These are phyloP conservation scores for Crossocerus cetratus DNA, from an alignment of 2,888 invertebrate species.

Conservation along the genomic window DNA sequence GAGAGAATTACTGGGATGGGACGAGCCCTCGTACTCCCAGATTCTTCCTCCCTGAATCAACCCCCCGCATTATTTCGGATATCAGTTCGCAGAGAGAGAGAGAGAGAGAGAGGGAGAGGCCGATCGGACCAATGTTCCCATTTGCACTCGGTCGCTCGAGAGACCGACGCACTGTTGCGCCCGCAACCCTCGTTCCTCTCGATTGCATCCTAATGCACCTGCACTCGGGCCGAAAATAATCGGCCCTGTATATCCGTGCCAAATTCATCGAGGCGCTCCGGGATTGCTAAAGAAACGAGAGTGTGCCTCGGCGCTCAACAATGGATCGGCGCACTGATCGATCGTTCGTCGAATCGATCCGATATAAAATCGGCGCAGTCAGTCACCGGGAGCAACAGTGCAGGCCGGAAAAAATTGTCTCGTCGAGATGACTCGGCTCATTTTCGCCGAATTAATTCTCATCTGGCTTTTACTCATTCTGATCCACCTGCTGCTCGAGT, in stretches of 20 bases:
- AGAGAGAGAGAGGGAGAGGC: no score
- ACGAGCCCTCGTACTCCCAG: no score
- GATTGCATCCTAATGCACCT: slow-evolving; percentile 50
- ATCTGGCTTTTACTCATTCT: slow-evolving; percentile 30
- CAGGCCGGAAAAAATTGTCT: neutral
- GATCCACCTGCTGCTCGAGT: slow-evolving; percentile 17
- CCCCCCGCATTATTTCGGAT: no score
- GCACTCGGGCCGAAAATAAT: slow-evolving; percentile 55
- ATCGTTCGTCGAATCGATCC: neutral
- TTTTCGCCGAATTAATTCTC: slow-evolving; percentile 30
- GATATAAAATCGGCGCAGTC: neutral
- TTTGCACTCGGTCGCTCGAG: no score
- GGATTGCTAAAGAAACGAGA: slow-evolving; percentile 36
- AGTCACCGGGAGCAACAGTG: slow-evolving; percentile 9
- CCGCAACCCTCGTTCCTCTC: slow-evolving; percentile 28
- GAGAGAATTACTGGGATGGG: slow-evolving; percentile 36
- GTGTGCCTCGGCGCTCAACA: slow-evolving; percentile 38
- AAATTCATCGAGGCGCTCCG: slow-evolving; percentile 46
- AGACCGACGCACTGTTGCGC: neutral
- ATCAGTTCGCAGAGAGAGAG: no score
- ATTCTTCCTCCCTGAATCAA: no score
- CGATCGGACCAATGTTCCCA: no score
- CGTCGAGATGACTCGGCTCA: slow-evolving; percentile 24
- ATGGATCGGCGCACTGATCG: slow-evolving; percentile 20
- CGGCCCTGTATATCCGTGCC: slow-evolving; percentile 46